Evolutionary conservation across 2,888 invertebrate species (phyloP).

Genomic region (Aphodius sticticus): DNA sequence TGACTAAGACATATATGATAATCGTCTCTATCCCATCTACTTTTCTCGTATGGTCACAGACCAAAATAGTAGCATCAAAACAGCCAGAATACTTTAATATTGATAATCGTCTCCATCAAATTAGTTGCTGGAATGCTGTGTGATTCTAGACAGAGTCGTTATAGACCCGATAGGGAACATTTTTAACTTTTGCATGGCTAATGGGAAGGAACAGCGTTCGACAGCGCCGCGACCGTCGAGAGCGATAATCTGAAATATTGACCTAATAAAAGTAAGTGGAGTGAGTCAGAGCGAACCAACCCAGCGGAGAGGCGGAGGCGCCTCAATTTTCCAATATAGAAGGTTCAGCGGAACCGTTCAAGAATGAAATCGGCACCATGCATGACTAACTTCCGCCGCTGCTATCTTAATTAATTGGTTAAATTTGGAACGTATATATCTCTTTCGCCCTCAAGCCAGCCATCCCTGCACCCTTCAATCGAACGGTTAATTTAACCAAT

Average conservation of each 20-base stretch:
- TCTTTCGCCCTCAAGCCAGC: background rate
- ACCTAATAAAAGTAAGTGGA: constrained; percentile 29
- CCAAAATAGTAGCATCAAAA: no score
- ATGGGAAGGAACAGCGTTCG: constrained; percentile 30
- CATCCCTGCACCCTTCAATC: background rate
- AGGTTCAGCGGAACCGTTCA: constrained; percentile 42
- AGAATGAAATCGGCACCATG: constrained; percentile 46
- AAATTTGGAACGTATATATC: constrained; percentile 37
- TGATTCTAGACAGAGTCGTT: no score
- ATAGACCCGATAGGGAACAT: background rate
- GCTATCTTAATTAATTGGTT: constrained; percentile 49
- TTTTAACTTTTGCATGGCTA: constrained; percentile 33
- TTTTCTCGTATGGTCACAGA: no score
- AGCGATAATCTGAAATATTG: constrained; percentile 37
- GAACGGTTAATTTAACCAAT: background rate
- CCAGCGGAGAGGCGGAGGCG: background rate
- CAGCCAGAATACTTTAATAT: no score
- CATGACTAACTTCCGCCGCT: constrained; percentile 39
- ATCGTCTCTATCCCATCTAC: no score
- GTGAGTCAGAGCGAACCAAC: constrained; percentile 7
- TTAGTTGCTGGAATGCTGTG: no score
- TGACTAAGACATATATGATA: no score
- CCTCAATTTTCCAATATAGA: constrained; percentile 6
- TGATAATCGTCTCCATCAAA: no score
- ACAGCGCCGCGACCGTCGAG: background rate